Conservation (phyloP, 2,888 invertebrate genomes). For the Rhamnusium bicolor region DNA sequence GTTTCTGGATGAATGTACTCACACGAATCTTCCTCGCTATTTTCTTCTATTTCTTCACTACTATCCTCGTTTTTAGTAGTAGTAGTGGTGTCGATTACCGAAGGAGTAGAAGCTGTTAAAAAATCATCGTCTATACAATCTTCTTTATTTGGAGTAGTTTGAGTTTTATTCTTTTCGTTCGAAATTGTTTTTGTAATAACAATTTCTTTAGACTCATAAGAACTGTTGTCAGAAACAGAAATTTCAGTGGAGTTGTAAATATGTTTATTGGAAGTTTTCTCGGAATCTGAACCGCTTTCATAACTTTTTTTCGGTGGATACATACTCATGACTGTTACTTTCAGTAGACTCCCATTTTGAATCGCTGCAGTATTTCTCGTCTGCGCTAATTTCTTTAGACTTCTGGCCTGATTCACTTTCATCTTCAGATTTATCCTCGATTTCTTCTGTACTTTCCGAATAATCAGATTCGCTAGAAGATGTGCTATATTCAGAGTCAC, state of each 20-base stretch:
- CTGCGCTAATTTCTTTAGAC: neutral
- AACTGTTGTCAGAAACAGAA: too few relatives aligned
- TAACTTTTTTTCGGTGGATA: neutral
- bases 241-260: too few relatives aligned
- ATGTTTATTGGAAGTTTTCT: neutral
- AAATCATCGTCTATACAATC: too few relatives aligned
- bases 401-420: neutral
- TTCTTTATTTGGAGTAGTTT: too few relatives aligned
- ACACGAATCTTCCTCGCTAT: neutral
- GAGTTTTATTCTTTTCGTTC: too few relatives aligned
- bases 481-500: neutral
- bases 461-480: too few relatives aligned
- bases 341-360: neutral
- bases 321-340: neutral
- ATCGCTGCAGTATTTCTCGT: too few relatives aligned
- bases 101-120: too few relatives aligned
- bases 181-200: too few relatives aligned
- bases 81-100: too few relatives aligned
- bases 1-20: constrained; percentile 33
- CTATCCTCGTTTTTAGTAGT: neutral
- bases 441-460: neutral
- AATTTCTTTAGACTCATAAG: too few relatives aligned
- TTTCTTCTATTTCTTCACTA: neutral
- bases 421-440: neutral
- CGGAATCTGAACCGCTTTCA: neutral